phyloP scores from a whole-genome alignment of 2,113 vertebrate genomes.

The Cololabis saira region DNA sequence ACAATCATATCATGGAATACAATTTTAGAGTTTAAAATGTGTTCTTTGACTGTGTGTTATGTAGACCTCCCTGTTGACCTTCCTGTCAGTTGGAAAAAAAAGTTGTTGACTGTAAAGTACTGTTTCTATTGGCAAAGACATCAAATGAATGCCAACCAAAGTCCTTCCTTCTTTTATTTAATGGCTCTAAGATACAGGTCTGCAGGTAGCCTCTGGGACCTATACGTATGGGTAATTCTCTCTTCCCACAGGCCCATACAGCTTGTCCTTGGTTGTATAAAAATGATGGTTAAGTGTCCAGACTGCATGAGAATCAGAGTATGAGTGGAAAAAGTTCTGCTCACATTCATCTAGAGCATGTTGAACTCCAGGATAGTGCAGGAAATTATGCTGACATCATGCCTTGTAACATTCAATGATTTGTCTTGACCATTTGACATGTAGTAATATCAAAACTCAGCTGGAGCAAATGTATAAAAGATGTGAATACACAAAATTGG shows the following conservation, averaged over 20 bases:
- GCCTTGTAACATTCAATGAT: background rate
- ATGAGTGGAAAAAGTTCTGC: slow-evolving; percentile 42
- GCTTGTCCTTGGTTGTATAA: slow-evolving; percentile 63
- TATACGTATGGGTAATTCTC: slow-evolving; percentile 55
- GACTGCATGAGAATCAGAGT: slow-evolving; percentile 36
- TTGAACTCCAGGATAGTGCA: background rate
- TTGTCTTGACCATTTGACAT: slow-evolving; percentile 23
- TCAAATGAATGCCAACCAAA: slow-evolving; percentile 49
- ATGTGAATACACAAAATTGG: slow-evolving; percentile 1
- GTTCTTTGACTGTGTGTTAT: slow-evolving; percentile 30
- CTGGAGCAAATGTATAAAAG: background rate
- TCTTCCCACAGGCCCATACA: slow-evolving; percentile 42
- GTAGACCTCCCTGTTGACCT: slow-evolving; percentile 49
- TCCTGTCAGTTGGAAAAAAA: slow-evolving; percentile 36
- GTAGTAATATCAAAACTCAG: slow-evolving; percentile 1
- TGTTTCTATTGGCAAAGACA: slow-evolving; percentile 66
- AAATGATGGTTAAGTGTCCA: slow-evolving; percentile 53
- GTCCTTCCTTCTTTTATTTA: slow-evolving; percentile 26
- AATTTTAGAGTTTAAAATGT: slow-evolving; percentile 4
- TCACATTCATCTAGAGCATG: slow-evolving; percentile 7
- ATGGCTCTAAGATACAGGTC: slow-evolving; percentile 27
- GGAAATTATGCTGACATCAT: slow-evolving; percentile 9
- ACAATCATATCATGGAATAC: background rate
- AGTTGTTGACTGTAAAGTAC: slow-evolving; percentile 24
- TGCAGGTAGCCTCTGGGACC: slow-evolving; percentile 49